Percentiles rank a stretch among this genome's conserved stretches.
These are phyloP conservation scores for Pygoscelis antarcticus DNA, from an alignment of 2,113 vertebrate genomes.

Conservation along the genomic window DNA sequence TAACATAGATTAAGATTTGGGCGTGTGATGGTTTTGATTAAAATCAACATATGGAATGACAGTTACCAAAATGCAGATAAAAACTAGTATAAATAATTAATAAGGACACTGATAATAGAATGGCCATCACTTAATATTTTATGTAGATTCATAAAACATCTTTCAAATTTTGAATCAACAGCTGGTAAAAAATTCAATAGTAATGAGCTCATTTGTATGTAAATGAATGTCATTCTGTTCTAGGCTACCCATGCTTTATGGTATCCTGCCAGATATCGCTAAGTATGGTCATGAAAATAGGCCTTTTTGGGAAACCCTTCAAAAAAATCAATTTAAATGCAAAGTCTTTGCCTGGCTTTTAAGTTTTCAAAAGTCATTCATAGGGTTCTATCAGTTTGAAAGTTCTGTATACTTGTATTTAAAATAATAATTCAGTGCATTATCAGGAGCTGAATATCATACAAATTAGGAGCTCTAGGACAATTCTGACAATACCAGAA, in stretches of 20 bases:
- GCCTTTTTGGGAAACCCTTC: background rate
- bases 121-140: constrained; percentile 41
- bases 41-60: background rate
- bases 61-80: background rate
- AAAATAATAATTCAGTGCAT: background rate
- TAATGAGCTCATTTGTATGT: constrained; percentile 72
- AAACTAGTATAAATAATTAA: constrained; percentile 14
- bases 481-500: background rate
- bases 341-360: constrained; percentile 30
- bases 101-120: constrained; percentile 33
- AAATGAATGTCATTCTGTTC: constrained; percentile 62
- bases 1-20: background rate
- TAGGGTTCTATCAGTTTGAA: background rate
- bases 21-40: background rate
- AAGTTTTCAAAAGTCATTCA: constrained; percentile 6
- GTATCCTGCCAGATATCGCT: constrained; percentile 32
- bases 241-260: constrained; percentile 23
- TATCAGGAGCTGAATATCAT: background rate
- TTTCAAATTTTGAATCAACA: constrained; percentile 65
- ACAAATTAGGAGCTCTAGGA: background rate
- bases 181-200: constrained; percentile 43
- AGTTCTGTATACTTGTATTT: background rate
- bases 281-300: constrained; percentile 32
- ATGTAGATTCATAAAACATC: constrained; percentile 56
- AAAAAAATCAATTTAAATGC: constrained; percentile 64